These are phyloP conservation scores for Elymnias hypermnestra DNA, from an alignment of 1,140 invertebrate species.

Conservation along the genomic window DNA sequence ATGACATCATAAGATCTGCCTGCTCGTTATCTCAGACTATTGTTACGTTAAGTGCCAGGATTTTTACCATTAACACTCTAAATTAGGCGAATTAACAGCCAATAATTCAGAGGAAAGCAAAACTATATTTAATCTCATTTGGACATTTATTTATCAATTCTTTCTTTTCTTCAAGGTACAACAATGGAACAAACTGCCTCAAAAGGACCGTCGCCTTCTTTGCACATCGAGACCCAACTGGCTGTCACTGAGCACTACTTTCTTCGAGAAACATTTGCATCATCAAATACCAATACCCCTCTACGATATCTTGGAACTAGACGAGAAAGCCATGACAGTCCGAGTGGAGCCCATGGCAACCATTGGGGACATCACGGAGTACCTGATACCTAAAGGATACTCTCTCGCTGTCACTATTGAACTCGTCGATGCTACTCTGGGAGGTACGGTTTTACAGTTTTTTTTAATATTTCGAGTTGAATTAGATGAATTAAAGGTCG, in stretches of 20 bases:
- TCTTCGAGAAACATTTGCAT: conserved; percentile 80
- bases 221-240: conserved; percentile 83
- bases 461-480: neutral
- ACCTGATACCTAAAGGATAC: conserved; percentile 84
- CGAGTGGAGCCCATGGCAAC: conserved; percentile 87
- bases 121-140: no score
- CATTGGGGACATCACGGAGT: conserved; percentile 87
- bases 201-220: conserved; percentile 73
- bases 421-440: conserved; percentile 87
- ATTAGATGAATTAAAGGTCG: no score
- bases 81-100: no score
- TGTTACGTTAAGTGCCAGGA: no score
- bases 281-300: conserved; percentile 79
- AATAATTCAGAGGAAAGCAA: no score
- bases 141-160: conserved; percentile 4
- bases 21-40: no score
- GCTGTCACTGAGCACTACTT: conserved; percentile 81
- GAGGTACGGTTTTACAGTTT: conserved; percentile 52
- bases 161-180: conserved; percentile 66
- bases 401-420: conserved; percentile 88
- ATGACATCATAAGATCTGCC: no score
- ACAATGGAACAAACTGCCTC: conserved; percentile 77
- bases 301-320: conserved; percentile 83
- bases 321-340: conserved; percentile 80
- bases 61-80: no score